A percentile compares a stretch with the other conserved stretches of the same genome.
Conservation (phyloP, 1,140 invertebrate species). For the Ceratina australensis region DNA sequence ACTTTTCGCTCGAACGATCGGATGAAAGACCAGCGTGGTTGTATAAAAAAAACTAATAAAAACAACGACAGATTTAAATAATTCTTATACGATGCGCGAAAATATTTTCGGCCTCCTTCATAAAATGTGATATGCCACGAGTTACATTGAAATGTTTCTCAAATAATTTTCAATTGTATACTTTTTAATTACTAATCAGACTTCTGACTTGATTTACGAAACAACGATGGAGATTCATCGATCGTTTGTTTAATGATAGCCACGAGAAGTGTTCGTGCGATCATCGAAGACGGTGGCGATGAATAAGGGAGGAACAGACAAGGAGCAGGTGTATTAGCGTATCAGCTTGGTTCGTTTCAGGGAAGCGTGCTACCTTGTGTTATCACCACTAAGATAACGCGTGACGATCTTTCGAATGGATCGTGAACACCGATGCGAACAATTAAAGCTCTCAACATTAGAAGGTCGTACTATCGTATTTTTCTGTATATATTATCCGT, state of each 20-base stretch:
- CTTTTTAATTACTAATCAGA: conserved; percentile 14
- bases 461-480: conserved; percentile 41
- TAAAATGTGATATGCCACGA: conserved; percentile 39
- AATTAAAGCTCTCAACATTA: conserved; percentile 31
- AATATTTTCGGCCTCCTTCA: background rate
- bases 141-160: conserved; percentile 1
- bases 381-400: conserved; percentile 42
- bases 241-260: background rate
- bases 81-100: background rate
- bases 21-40: background rate
- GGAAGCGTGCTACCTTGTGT: conserved; percentile 28
- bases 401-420: conserved; percentile 36
- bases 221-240: background rate
- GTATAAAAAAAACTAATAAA: background rate
- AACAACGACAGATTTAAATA: no score
- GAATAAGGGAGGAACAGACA: conserved; percentile 23
- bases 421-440: conserved; percentile 34
- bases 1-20: background rate
- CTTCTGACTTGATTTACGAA: background rate
- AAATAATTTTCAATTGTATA: no score
- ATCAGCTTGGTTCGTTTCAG: conserved; percentile 10
- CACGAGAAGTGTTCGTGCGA: background rate
- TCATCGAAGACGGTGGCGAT: background rate
- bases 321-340: conserved; percentile 8
- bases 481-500: conserved; percentile 30